Evolutionary conservation across 2,888 invertebrate genomes (phyloP).

Genomic region (Fragum fragum): DNA sequence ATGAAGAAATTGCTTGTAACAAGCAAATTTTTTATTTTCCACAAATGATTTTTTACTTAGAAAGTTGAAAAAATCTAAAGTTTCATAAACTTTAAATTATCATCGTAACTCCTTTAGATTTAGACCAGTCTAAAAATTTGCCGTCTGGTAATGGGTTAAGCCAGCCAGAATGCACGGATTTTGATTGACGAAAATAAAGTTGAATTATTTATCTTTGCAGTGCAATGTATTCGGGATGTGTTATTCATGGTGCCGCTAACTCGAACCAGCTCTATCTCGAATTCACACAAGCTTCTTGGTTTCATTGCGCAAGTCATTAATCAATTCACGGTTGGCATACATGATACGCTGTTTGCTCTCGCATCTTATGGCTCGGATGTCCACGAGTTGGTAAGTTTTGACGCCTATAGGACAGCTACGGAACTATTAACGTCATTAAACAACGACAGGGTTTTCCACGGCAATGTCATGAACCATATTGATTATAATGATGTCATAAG

Average conservation of each 20-base stretch:
- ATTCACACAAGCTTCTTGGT: not conserved
- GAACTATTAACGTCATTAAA: not conserved
- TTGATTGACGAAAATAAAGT: no score
- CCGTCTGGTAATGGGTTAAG: no score
- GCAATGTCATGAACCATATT: not conserved
- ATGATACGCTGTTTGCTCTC: not conserved
- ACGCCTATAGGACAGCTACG: not conserved
- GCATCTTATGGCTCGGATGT: not conserved
- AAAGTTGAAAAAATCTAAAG: no score
- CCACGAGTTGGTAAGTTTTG: not conserved
- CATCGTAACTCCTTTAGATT: no score
- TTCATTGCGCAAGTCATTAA: not conserved
- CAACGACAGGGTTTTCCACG: not conserved
- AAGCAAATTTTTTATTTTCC: no score
- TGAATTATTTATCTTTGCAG: not conserved
- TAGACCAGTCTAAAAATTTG: no score
- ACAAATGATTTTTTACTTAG: no score
- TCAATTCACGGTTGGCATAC: not conserved
- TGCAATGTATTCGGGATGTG: not conserved
- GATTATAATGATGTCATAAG: conserved; percentile 3
- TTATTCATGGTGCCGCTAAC: not conserved
- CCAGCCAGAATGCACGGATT: no score
- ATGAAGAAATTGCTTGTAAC: no score
- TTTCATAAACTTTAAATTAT: no score
- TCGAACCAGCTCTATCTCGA: not conserved